Evolutionary conservation across 2,113 vertebrate species (phyloP).

Genomic region (Lutjanus erythropterus): DNA sequence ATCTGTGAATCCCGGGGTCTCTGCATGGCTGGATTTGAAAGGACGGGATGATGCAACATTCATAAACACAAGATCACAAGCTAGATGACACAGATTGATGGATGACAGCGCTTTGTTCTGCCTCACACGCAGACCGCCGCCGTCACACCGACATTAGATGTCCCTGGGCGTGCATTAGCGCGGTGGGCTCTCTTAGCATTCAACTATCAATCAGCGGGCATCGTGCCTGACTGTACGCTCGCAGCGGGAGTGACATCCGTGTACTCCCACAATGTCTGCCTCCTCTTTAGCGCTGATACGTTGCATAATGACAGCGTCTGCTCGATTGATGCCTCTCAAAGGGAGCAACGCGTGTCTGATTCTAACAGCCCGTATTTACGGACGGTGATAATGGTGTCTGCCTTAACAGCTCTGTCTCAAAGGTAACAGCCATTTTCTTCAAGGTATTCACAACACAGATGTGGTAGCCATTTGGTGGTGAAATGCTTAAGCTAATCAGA

Average conservation of each 20-base stretch:
- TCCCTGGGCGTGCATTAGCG: slow-evolving; percentile 61
- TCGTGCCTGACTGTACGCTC: slow-evolving; percentile 27
- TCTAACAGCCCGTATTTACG: slow-evolving; percentile 37
- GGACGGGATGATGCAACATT: slow-evolving; percentile 60
- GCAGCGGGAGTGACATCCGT: slow-evolving; percentile 53
- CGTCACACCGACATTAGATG: slow-evolving; percentile 48
- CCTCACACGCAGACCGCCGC: slow-evolving; percentile 22
- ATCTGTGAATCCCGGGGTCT: slow-evolving; percentile 43
- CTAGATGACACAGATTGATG: slow-evolving; percentile 63
- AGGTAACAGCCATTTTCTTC: slow-evolving; percentile 26
- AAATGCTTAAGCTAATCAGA: slow-evolving; percentile 42
- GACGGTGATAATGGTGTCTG: slow-evolving; percentile 24
- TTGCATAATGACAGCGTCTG: slow-evolving; percentile 52
- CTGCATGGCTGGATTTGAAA: slow-evolving; percentile 34
- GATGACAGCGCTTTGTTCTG: slow-evolving; percentile 69
- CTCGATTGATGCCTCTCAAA: slow-evolving; percentile 55
- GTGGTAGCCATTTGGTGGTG: slow-evolving; percentile 2
- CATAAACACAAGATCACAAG: slow-evolving; percentile 57
- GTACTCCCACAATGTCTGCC: slow-evolving; percentile 57
- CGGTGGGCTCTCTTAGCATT: slow-evolving; percentile 48
- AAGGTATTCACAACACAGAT: slow-evolving; percentile 2
- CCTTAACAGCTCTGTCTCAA: slow-evolving; percentile 18
- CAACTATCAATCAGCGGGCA: slow-evolving; percentile 72
- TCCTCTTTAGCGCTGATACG: slow-evolving; percentile 42
- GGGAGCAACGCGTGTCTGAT: slow-evolving; percentile 11